phyloP scores from a whole-genome alignment of 2,888 invertebrate species.

The Sepiola atlantica region DNA sequence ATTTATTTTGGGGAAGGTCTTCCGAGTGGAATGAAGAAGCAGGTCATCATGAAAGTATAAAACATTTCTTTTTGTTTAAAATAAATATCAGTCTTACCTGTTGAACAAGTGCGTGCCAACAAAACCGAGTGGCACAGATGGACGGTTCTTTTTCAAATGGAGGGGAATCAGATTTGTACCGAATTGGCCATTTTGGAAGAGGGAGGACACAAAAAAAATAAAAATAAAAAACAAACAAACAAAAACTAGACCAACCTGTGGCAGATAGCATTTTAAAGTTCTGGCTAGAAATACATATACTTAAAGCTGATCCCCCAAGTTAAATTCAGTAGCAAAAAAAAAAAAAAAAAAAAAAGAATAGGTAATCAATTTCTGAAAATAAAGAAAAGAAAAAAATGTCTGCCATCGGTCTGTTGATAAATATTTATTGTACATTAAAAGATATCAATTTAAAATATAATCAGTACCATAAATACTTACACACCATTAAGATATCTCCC shows the following conservation, averaged over 20 bases:
- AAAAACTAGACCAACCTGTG: neutral
- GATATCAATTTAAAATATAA: neutral
- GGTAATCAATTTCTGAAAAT: neutral
- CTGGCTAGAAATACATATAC: neutral
- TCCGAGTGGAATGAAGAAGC: neutral
- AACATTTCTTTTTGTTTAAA: neutral
- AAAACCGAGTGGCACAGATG: neutral
- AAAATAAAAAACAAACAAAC: neutral
- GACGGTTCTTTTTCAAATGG: neutral
- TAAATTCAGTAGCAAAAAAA: neutral
- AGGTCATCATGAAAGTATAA: neutral
- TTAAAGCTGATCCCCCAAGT: neutral
- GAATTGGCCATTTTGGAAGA: neutral
- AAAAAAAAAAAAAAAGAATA: neutral
- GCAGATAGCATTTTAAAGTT: neutral
- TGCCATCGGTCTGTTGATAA: neutral
- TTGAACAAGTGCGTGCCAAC: neutral
- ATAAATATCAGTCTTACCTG: neutral
- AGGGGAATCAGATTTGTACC: neutral
- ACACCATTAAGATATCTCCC: neutral
- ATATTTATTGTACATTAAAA: neutral
- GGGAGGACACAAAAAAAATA: no score
- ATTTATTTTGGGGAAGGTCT: neutral
- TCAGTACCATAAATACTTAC: neutral
- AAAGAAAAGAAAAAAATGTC: neutral